Evolutionary conservation across 2,113 vertebrate species (phyloP).

Genomic region (Cyrtonyx montezumae): DNA sequence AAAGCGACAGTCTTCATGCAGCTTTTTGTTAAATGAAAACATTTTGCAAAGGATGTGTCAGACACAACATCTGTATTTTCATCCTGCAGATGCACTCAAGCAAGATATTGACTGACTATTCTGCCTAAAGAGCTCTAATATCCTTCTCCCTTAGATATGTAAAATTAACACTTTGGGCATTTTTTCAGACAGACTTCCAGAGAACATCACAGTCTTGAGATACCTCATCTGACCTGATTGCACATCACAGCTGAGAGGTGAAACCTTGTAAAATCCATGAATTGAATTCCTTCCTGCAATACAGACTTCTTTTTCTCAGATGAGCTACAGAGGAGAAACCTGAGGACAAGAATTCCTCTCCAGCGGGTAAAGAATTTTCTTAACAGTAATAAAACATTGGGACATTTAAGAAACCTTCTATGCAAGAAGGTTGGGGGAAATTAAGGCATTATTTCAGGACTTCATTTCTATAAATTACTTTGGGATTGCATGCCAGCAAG

Average conservation of each 20-base stretch:
- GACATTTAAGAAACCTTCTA: not conserved
- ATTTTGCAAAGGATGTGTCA: not conserved
- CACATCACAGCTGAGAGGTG: not conserved
- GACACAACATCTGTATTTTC: not conserved
- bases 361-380: not conserved
- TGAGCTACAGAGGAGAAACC: not conserved
- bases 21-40: not conserved
- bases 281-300: not conserved
- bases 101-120: not conserved
- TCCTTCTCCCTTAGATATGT: not conserved
- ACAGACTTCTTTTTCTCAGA: not conserved
- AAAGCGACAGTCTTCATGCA: not conserved
- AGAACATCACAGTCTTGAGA: not conserved
- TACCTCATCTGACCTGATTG: not conserved
- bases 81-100: not conserved
- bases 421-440: not conserved
- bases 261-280: not conserved
- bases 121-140: not conserved
- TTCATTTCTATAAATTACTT: conserved; percentile 28
- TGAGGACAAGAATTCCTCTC: not conserved
- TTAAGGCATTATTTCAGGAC: not conserved
- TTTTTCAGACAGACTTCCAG: not conserved
- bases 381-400: not conserved
- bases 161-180: not conserved
- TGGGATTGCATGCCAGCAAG: not conserved